Conservation (phyloP, 2,888 invertebrate species). For the Pammene fasciana region DNA sequence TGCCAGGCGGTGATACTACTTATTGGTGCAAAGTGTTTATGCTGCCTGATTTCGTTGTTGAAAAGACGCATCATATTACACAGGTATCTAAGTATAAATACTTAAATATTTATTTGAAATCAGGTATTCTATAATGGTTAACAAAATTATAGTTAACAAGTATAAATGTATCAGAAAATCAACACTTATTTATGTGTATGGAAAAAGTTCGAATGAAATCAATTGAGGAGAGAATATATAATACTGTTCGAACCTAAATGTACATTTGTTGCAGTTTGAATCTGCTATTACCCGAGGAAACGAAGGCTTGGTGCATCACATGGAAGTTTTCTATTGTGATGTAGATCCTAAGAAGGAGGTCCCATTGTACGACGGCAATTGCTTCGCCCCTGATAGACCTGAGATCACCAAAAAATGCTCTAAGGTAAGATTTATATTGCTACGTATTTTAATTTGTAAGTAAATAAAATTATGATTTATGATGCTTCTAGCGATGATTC, state of each 20-base stretch:
- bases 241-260: neutral
- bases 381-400: conserved; percentile 89
- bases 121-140: too few relatives aligned
- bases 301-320: conserved; percentile 97
- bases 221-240: neutral
- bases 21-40: conserved; percentile 97
- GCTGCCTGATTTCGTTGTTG: conserved; percentile 86
- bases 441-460: neutral
- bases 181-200: too few relatives aligned
- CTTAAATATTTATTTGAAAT: too few relatives aligned
- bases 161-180: too few relatives aligned
- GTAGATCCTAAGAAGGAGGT: conserved; percentile 86
- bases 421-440: conserved; percentile 59
- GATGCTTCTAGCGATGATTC: neutral
- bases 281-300: conserved; percentile 91
- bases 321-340: conserved; percentile 99
- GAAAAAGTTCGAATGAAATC: neutral
- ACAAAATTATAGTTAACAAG: too few relatives aligned
- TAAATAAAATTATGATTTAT: neutral
- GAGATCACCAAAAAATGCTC: conserved; percentile 89
- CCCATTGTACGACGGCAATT: conserved; percentile 93
- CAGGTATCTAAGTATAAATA: conserved; percentile 74
- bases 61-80: conserved; percentile 90
- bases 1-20: conserved; percentile 95
- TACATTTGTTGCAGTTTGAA: conserved; percentile 86